Percentiles rank a stretch among this genome's conserved stretches.
These are phyloP conservation scores for Villa cingulata DNA, from an alignment of 2,888 invertebrate species.

Conservation along the genomic window DNA sequence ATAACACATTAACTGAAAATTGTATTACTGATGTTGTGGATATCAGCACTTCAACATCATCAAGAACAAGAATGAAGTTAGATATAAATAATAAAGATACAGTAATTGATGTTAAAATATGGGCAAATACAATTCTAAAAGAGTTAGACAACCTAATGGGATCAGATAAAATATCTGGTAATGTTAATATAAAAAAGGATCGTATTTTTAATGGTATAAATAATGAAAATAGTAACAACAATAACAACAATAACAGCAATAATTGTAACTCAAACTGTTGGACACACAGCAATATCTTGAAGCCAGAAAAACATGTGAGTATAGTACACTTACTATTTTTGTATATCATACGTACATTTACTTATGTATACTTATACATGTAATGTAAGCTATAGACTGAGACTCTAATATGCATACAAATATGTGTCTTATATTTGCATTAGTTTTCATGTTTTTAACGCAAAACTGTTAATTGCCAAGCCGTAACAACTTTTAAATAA, in stretches of 20 bases:
- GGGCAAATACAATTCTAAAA: conserved; percentile 35
- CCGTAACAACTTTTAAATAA: too few species aligned
- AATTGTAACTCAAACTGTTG: too few species aligned
- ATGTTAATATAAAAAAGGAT: not conserved
- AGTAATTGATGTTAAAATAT: conserved; percentile 34
- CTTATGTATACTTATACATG: too few species aligned
- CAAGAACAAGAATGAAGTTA: not conserved
- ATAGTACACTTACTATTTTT: too few species aligned
- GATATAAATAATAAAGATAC: not conserved
- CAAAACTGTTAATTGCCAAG: too few species aligned
- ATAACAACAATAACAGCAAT: conserved; percentile 8
- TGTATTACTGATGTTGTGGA: not conserved
- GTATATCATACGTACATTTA: too few species aligned
- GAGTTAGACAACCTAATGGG: conserved; percentile 36
- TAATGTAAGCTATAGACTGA: too few species aligned
- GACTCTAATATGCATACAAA: too few species aligned
- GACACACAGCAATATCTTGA: conserved; percentile 25
- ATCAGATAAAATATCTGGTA: conserved; percentile 22
- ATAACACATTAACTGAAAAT: not conserved
- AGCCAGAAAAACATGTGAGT: conserved; percentile 37
- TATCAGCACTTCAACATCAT: not conserved
- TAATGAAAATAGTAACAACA: not conserved
- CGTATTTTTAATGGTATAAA: not conserved
- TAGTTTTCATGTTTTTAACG: too few species aligned
- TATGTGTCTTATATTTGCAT: too few species aligned